Base-by-base conservation (phyloP, 2,888 invertebrate genomes). In the Caenorhabditis zanzibari region DNA sequence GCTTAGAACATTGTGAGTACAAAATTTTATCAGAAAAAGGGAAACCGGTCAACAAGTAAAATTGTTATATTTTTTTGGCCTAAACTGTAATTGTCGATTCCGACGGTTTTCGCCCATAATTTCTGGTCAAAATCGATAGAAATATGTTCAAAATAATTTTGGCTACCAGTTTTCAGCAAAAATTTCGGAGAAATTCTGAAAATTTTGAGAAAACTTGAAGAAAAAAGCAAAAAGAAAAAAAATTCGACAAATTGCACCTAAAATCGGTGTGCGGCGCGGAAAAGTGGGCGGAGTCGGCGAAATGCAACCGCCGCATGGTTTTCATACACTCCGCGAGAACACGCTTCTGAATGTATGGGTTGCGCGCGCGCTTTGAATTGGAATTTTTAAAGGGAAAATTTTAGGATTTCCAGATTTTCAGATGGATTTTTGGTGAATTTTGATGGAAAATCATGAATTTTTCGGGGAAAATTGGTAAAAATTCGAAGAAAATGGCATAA, bases 291-390 rank as follows among this genome's bases (percentile, higher is more conserved):
- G 32, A 32, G 35, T 28, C 54, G 12, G 14, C 24, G 54, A 47
- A 52, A 32, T 26, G 66, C 66, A 66, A 35, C 19, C 19, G 10
- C 22, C 35, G 66, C 66, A 52, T 35, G 32, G 22, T 49, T 49
- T 9, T 35, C 22, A 22, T 66, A 66, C 66, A 66, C 66, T 66
- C 47, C 52, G 16, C 35, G 22, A 35, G 28, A 66, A 49, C 52
- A 66, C 66, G 66, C 66, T 49, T 32, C 66, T n/a, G 35, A 32
- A 32, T 66, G 66, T 66, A 66, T 52, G 28, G 28, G 19, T 2
- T 2, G 52, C 44, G 66, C 66, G 66, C 35, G 54, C 54, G 54
- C 10, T 26, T 54, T 54, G 54, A 14, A 54, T 4, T 10, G 24
- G 14, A 14, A 26, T 14, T 26, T 26, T 54, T 49, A 12, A 6